These are phyloP conservation scores for Dascyllus trimaculatus DNA, from an alignment of 2,113 vertebrate species.

Conservation along the genomic window DNA sequence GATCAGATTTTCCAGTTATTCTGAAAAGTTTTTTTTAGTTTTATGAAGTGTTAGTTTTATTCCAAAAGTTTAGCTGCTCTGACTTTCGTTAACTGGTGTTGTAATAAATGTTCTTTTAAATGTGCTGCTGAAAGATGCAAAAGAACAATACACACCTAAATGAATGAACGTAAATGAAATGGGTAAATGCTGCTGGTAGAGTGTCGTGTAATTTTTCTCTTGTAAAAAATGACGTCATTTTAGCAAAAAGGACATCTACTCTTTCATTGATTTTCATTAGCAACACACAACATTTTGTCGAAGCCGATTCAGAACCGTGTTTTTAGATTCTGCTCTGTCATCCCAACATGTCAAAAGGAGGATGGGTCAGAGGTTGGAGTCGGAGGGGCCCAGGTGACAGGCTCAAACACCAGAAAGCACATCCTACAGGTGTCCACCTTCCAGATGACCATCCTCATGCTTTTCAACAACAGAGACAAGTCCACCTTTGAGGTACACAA, in stretches of 20 bases:
- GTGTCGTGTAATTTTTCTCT: no score
- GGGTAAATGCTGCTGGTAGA: no score
- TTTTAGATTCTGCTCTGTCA: constrained; percentile 4
- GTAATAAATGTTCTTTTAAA: background rate
- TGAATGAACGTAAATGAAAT: no score
- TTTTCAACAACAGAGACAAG: constrained; percentile 99
- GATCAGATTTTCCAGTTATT: no score
- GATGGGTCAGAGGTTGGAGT: constrained; percentile 97
- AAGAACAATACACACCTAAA: no score
- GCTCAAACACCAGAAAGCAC: constrained; percentile 98
- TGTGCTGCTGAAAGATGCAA: no score
- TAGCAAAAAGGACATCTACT: background rate
- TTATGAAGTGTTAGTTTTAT: no score
- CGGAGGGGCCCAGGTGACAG: constrained; percentile 97
- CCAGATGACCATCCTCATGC: constrained; percentile 99
- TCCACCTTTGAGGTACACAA: constrained; percentile 94
- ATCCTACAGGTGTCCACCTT: constrained; percentile 99
- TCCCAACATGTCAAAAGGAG: constrained; percentile 84
- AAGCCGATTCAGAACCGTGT: background rate
- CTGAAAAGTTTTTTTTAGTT: no score
- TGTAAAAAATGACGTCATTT: no score
- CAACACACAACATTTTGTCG: background rate
- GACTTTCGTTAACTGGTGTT: background rate
- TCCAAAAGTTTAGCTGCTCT: no score
- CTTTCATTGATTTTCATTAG: background rate